These are phyloP conservation scores for Platypus cylindrus DNA, from an alignment of 2,888 invertebrate genomes.

Conservation along the genomic window DNA sequence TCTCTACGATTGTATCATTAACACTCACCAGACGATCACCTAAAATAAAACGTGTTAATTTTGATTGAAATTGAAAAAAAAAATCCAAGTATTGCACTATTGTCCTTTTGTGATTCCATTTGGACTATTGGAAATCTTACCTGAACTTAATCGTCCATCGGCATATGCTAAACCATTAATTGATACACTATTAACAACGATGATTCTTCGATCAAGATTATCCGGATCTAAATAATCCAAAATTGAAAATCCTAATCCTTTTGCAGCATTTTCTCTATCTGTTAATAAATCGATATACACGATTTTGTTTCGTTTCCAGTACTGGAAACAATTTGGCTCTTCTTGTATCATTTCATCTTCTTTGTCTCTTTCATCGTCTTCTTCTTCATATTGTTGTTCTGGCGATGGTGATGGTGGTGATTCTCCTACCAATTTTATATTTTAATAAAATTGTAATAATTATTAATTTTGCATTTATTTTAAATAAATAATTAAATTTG, in stretches of 20 bases:
- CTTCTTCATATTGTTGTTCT: no score
- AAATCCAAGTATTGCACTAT: background rate
- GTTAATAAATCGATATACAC: conserved; percentile 85
- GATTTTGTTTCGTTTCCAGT: no score
- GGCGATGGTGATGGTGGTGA: no score
- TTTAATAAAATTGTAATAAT: no score
- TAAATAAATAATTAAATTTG: background rate
- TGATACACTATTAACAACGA: conserved; percentile 92
- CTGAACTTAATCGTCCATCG: conserved; percentile 54
- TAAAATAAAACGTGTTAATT: conserved; percentile 29
- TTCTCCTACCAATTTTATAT: no score
- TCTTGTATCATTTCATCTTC: no score
- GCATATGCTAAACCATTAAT: conserved; percentile 96
- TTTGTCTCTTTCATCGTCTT: no score
- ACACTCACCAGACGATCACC: conserved; percentile 83
- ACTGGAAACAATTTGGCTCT: no score
- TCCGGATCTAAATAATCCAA: conserved; percentile 96
- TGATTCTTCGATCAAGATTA: conserved; percentile 89
- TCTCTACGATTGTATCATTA: conserved; percentile 80
- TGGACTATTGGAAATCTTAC: conserved; percentile 6
- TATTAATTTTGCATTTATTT: no score
- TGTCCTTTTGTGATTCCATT: no score
- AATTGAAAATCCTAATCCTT: conserved; percentile 97
- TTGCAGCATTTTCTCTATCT: no score
- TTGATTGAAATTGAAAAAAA: conserved; percentile 1